These are phyloP conservation scores for Neomonachus schauinslandi DNA, from an alignment of 2,113 vertebrate species.

Conservation along the genomic window DNA sequence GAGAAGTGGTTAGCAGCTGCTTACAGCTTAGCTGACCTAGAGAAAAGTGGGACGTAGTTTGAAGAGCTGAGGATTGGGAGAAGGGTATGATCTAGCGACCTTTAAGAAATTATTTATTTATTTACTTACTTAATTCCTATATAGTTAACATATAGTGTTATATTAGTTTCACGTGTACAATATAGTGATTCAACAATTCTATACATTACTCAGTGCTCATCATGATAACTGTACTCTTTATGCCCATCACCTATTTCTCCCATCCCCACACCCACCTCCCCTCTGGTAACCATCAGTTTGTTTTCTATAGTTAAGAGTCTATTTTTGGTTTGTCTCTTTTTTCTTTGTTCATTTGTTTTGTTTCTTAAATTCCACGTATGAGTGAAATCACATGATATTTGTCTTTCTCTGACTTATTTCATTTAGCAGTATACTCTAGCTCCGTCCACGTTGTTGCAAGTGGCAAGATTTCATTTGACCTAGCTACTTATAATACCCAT, in stretches of 20 bases:
- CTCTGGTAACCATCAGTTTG: neutral
- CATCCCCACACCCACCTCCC: neutral
- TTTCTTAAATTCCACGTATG: neutral
- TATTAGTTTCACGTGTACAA: neutral
- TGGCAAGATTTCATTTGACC: neutral
- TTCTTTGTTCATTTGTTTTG: neutral
- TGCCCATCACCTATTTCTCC: neutral
- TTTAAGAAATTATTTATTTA: neutral
- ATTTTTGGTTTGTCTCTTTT: neutral
- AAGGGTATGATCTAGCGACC: neutral
- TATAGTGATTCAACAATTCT: neutral
- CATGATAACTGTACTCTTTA: neutral
- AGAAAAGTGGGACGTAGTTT: neutral
- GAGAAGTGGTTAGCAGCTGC: neutral
- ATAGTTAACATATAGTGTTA: neutral
- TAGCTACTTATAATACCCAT: neutral
- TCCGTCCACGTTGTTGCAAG: neutral
- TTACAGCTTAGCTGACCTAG: neutral
- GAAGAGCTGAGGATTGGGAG: neutral
- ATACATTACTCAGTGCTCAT: neutral
- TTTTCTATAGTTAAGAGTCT: neutral
- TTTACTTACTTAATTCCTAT: neutral
- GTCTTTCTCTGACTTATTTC: neutral
- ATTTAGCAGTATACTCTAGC: neutral
- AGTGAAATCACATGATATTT: neutral